These are phyloP conservation scores for Silvanus unidentatus DNA, from an alignment of 2,888 invertebrate species.

Conservation along the genomic window DNA sequence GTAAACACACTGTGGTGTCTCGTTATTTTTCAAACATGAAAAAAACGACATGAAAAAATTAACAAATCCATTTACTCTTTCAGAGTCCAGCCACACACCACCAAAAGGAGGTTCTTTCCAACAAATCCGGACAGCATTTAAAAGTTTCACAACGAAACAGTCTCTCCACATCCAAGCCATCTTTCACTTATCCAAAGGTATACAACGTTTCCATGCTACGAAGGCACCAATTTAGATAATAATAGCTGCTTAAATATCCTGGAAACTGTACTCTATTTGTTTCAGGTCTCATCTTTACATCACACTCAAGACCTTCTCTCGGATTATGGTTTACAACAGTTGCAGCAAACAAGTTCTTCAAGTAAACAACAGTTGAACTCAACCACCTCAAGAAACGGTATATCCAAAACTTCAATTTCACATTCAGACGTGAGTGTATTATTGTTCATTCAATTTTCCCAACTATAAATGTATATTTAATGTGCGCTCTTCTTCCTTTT, in stretches of 20 bases:
- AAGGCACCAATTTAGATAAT: too few relatives aligned
- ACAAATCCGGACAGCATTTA: slow-evolving; percentile 37
- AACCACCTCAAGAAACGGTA: slow-evolving; percentile 37
- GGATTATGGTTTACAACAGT: slow-evolving; percentile 40
- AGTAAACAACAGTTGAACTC: slow-evolving; percentile 39
- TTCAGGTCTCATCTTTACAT: slow-evolving; percentile 26
- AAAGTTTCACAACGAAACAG: slow-evolving; percentile 41
- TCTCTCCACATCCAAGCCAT: slow-evolving; percentile 38
- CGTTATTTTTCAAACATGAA: too few relatives aligned
- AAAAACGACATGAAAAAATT: not conserved
- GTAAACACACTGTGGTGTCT: too few relatives aligned
- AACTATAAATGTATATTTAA: too few relatives aligned
- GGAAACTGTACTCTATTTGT: not conserved
- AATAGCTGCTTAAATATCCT: too few relatives aligned
- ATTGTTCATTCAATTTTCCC: too few relatives aligned
- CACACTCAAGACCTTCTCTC: slow-evolving; percentile 40
- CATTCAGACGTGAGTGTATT: slow-evolving; percentile 39
- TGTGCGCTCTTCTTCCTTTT: not conserved
- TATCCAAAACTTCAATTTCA: slow-evolving; percentile 39
- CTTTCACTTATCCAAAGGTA: slow-evolving; percentile 40
- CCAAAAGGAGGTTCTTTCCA: slow-evolving; percentile 40
- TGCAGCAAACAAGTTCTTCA: slow-evolving; percentile 29
- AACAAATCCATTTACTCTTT: slow-evolving; percentile 23
- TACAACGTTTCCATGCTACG: too few relatives aligned
- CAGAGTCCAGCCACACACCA: slow-evolving; percentile 45